Conservation (phyloP, 2,797 vertebrate genomes). For the Chrysolophus pictus region DNA sequence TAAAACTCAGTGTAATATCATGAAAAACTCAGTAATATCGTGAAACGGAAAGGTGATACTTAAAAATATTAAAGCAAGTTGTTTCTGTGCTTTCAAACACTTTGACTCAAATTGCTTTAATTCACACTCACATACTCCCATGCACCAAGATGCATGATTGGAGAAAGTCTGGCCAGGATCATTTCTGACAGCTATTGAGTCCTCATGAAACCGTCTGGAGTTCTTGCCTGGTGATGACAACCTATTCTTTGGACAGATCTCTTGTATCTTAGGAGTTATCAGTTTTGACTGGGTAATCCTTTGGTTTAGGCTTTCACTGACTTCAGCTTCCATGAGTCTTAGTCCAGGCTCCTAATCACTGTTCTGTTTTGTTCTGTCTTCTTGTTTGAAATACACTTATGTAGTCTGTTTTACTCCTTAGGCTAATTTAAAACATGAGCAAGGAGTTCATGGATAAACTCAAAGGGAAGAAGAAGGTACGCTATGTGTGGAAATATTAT, state of each 20-base stretch:
- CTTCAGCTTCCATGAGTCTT: neutral
- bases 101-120: neutral
- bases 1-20: neutral
- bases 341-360: neutral
- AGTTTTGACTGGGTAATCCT: neutral
- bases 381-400: neutral
- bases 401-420: neutral
- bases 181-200: neutral
- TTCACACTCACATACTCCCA: neutral
- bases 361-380: neutral
- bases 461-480: too few relatives aligned
- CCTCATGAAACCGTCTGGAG: rapidly evolving
- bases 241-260: neutral
- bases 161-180: neutral
- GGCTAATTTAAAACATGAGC: neutral
- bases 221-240: neutral
- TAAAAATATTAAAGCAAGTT: neutral
- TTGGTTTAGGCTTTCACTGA: neutral
- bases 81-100: neutral
- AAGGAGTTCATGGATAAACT: too few relatives aligned
- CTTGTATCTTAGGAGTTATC: neutral
- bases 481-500: too few relatives aligned
- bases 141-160: neutral
- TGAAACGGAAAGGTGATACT: neutral
- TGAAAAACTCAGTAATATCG: too few relatives aligned